Percentiles rank a stretch among this genome's conserved stretches.
phyloP scores from a whole-genome alignment of 2,113 vertebrate species.

The Panthera uncia region DNA sequence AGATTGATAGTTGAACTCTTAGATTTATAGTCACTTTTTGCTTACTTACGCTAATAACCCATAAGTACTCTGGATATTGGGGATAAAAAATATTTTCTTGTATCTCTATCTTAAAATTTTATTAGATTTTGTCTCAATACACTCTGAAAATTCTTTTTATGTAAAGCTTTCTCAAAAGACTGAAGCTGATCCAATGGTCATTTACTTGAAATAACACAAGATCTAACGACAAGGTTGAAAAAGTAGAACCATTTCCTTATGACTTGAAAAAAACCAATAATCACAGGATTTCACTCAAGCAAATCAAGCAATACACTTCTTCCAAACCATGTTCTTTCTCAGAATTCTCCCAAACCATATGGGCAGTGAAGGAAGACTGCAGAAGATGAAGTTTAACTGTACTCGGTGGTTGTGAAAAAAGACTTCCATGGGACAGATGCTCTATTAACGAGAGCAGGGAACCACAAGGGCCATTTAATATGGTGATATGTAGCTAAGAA shows the following conservation, averaged over 20 bases:
- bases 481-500: not conserved
- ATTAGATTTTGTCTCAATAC: constrained; percentile 6
- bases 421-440: not conserved
- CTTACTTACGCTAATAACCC: not conserved
- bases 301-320: not conserved
- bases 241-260: constrained; percentile 13
- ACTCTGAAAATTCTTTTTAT: constrained; percentile 33
- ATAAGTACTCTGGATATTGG: not conserved
- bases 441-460: constrained; percentile 29
- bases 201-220: not conserved
- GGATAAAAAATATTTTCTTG: not conserved
- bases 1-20: not conserved
- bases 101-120: constrained; percentile 28
- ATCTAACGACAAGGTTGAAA: not conserved
- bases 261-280: constrained; percentile 25
- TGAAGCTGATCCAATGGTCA: not conserved
- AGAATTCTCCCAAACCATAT: not conserved
- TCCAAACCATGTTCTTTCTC: not conserved
- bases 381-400: not conserved
- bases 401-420: not conserved
- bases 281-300: not conserved
- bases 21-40: not conserved
- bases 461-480: not conserved
- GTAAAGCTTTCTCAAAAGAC: constrained; percentile 32
- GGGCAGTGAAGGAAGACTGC: not conserved